A percentile compares a stretch with the other conserved stretches of the same genome.
Conservation (phyloP, 2,888 invertebrate genomes). For the Conops quadrifasciatus region DNA sequence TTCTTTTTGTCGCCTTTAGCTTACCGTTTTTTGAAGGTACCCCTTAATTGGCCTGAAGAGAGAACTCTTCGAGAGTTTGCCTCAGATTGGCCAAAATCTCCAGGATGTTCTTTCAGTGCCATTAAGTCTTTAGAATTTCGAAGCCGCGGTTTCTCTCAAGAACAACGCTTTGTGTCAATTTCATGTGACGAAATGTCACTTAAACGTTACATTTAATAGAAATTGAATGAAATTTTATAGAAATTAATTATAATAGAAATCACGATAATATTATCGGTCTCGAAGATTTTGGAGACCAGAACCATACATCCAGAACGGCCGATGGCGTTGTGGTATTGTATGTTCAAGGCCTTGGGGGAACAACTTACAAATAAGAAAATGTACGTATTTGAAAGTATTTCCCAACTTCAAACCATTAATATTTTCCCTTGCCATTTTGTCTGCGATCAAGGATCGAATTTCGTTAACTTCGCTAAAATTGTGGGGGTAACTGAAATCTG, state of each 20-base stretch:
- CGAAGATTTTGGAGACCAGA: constrained; percentile 25
- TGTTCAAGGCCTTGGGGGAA: not conserved
- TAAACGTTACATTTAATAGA: too few relatives aligned
- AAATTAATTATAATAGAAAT: not conserved
- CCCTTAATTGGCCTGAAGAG: not conserved
- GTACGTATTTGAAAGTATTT: not conserved
- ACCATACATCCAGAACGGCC: too few relatives aligned
- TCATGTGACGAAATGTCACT: too few relatives aligned
- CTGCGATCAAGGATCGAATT: too few relatives aligned
- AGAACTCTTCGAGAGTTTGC: constrained; percentile 5
- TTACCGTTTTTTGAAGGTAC: not conserved
- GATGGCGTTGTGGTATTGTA: not conserved
- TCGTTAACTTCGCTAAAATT: too few relatives aligned
- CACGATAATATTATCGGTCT: constrained; percentile 16
- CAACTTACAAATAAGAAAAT: not conserved
- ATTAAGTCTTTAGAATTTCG: constrained; percentile 20
- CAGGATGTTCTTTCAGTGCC: constrained; percentile 3
- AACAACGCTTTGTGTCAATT: not conserved
- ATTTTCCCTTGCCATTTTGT: not conserved
- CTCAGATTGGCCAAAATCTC: constrained; percentile 8
- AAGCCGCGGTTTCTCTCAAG: not conserved
- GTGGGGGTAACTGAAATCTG: not conserved
- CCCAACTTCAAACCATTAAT: not conserved
- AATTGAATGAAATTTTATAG: too few relatives aligned
- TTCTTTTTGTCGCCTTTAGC: constrained; percentile 1